A percentile compares a stretch with the other conserved stretches of the same genome.
Conservation (phyloP, 2,113 vertebrate species). For the Chaenocephalus aceratus region DNA sequence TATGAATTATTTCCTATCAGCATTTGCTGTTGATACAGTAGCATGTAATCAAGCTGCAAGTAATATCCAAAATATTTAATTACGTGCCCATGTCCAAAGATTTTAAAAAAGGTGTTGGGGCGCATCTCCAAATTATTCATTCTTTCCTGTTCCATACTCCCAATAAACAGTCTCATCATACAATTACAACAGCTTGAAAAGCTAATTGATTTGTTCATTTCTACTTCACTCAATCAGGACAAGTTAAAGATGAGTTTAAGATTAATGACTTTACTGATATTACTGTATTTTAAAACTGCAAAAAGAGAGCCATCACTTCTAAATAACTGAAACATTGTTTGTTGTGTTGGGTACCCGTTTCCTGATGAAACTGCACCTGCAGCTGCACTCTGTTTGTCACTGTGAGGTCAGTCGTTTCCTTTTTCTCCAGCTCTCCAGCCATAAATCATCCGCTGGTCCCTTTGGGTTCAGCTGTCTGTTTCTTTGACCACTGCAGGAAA, state of each 20-base stretch:
- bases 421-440: background rate
- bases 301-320: background rate
- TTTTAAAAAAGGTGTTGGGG: background rate
- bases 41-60: too few relatives aligned
- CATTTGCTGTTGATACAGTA: too few relatives aligned
- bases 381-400: slow-evolving; percentile 23
- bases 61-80: background rate
- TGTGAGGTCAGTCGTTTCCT: slow-evolving; percentile 2
- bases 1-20: too few relatives aligned
- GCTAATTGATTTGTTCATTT: background rate
- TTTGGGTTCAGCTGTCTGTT: slow-evolving; percentile 18
- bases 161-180: background rate
- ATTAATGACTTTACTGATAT: background rate
- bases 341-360: too few relatives aligned
- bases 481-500: slow-evolving; percentile 9
- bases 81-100: background rate
- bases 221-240: background rate
- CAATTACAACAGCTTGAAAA: background rate
- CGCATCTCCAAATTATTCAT: background rate
- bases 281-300: background rate
- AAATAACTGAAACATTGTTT: background rate
- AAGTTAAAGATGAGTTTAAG: background rate
- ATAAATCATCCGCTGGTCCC: slow-evolving; percentile 40
- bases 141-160: background rate
- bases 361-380: background rate